A percentile compares a stretch with the other conserved stretches of the same genome.
phyloP scores from a whole-genome alignment of 1,140 invertebrate species.

The Ooceraea biroi region DNA sequence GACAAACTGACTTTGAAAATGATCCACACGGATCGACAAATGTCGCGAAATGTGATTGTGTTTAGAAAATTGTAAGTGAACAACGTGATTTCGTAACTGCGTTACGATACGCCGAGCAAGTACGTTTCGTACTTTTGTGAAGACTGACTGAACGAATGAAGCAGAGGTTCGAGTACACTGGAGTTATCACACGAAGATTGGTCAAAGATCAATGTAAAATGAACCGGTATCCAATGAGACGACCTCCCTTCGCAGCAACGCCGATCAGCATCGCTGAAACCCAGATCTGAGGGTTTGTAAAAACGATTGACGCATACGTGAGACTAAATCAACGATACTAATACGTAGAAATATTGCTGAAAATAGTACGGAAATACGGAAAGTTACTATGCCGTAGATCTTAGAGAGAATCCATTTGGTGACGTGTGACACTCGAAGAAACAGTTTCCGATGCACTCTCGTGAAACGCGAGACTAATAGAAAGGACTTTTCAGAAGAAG shows the following conservation, averaged over 20 bases:
- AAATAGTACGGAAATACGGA: neutral
- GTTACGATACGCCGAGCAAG: neutral
- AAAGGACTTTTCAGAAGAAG: conserved; percentile 30
- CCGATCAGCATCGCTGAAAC: neutral
- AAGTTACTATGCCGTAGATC: conserved; percentile 17
- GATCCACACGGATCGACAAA: neutral
- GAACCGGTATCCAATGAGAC: conserved; percentile 8
- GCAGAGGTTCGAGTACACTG: neutral
- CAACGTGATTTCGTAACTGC: neutral
- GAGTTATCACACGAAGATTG: conserved; percentile 25
- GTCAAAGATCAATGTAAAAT: conserved; percentile 17
- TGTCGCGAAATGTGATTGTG: neutral
- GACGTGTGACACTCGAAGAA: conserved; percentile 9
- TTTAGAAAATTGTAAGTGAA: conserved; percentile 35
- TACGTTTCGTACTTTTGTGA: conserved; percentile 5
- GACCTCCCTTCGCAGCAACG: neutral
- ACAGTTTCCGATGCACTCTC: conserved; percentile 8
- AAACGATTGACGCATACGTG: neutral
- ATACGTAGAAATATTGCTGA: conserved; percentile 5
- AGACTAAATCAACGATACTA: conserved; percentile 18
- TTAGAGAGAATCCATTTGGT: conserved; percentile 25
- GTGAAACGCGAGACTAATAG: conserved; percentile 1
- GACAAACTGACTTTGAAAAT: conserved; percentile 1
- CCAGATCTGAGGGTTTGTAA: neutral
- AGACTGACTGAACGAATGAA: neutral